phyloP scores from a whole-genome alignment of 2,113 vertebrate species.

The Hyperoodon ampullatus region DNA sequence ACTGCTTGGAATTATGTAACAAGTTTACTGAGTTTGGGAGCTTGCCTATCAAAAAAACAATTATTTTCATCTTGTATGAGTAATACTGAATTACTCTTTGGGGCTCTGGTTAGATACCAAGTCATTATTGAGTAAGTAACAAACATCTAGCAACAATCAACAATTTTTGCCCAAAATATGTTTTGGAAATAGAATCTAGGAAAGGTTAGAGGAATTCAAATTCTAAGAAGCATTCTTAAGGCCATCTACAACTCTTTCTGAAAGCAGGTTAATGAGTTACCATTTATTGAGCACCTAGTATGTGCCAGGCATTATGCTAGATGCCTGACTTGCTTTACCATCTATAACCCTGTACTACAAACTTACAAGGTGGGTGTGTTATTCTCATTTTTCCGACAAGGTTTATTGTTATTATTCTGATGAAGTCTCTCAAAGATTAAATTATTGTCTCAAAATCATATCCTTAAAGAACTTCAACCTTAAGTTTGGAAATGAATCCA shows the following conservation, averaged over 20 bases:
- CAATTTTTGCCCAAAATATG: not conserved
- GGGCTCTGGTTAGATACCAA: slow-evolving; percentile 12
- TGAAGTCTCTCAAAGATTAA: not conserved
- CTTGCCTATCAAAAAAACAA: slow-evolving; percentile 12
- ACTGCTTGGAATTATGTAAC: slow-evolving; percentile 13
- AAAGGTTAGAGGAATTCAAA: not conserved
- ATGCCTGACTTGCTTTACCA: not conserved
- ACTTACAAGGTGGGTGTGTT: not conserved
- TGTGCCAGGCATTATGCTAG: not conserved
- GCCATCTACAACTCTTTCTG: slow-evolving; percentile 1
- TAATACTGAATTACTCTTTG: not conserved
- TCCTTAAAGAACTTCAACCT: not conserved
- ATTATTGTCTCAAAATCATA: not conserved
- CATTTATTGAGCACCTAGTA: not conserved
- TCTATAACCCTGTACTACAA: not conserved
- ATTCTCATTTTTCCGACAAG: not conserved
- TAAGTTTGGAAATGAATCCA: slow-evolving; percentile 7
- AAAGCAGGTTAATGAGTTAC: slow-evolving; percentile 15
- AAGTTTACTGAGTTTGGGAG: slow-evolving; percentile 12
- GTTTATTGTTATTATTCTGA: not conserved
- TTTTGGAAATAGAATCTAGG: slow-evolving; percentile 29
- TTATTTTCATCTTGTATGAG: slow-evolving; percentile 18
- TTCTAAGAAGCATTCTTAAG: slow-evolving; percentile 36
- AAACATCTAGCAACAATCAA: not conserved
- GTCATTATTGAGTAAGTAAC: not conserved